Base-by-base conservation (phyloP, 2,113 vertebrate genomes). In the Emydocephalus ijimae region DNA sequence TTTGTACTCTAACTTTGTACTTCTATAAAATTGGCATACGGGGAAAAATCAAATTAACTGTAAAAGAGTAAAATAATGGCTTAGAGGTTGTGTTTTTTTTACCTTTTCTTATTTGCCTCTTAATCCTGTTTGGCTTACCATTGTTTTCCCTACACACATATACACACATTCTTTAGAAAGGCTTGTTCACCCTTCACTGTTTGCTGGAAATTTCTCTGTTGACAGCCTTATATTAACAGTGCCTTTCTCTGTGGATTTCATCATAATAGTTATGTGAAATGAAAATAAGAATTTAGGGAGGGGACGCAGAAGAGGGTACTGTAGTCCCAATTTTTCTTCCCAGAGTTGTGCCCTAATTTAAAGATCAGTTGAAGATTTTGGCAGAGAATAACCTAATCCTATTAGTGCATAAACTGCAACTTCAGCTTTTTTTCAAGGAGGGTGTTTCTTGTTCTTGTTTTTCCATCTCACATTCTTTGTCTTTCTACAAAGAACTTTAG, bases 371-470 rank as follows among this genome's bases (percentile, higher is more conserved):
- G 89, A 81, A 64, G 1, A 92, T 8, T 87, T 93, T 64, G 52
- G 39, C 92, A 90, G 23, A 39, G 39, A 34, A 92, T 89, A 56
- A 92, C 48, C 29, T 89, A 95, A 92, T 74, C 23, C 91, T 92
- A 94, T 93, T 45, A 85, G 86, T 85, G 85, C 24, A 85, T n/a
- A 94, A 95, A 93, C 52, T 91, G 92, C 92, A 61, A 74, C 45
- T 48, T 61, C 45, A 92, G 21, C 85, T 24, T 1, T 81, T 56
- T 90, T 95, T 90, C 20, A 56, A 94, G 45, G n/a, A 59, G 54
- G 23, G 64, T 54, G 12, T 87, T 43, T 11, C 20, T 45, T 55
- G 26, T n/a, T 4, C 54, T 59, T 87, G 24, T 59, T 43, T 45
- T 64, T 24, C 45, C 24, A 12, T 11, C 14, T 7, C 26, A 11